phyloP scores from a whole-genome alignment of 2,113 vertebrate genomes.

The Illadopsis cleaveri region DNA sequence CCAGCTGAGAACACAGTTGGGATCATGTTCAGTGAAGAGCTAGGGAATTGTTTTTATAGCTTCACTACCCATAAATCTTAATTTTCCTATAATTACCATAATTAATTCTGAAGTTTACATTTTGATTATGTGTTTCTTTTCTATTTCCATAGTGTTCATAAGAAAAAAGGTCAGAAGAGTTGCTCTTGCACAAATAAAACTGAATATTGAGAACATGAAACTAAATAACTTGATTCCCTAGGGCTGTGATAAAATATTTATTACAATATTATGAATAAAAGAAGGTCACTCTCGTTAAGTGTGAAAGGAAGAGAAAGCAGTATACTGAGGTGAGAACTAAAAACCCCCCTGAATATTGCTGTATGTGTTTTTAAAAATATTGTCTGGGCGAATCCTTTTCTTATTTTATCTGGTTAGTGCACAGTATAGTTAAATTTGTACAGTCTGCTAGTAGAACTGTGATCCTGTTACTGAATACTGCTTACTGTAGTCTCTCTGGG shows the following conservation, averaged over 20 bases:
- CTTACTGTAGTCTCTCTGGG: background rate
- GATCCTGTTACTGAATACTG: background rate
- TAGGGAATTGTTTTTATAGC: background rate
- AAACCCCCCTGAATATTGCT: background rate
- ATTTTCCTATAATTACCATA: background rate
- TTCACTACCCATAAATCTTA: background rate
- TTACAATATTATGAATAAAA: background rate
- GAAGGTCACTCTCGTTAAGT: background rate
- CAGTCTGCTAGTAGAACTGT: background rate
- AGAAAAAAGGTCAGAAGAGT: background rate
- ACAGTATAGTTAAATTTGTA: background rate
- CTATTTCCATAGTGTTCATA: background rate
- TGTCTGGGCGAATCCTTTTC: background rate
- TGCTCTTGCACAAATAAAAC: background rate
- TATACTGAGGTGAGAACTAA: background rate
- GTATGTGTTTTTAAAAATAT: background rate
- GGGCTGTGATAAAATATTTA: background rate
- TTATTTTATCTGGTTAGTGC: rapidly evolving
- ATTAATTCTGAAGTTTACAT: background rate
- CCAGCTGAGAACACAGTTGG: background rate
- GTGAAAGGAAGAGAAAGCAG: background rate
- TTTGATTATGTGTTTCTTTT: background rate
- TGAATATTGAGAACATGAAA: background rate
- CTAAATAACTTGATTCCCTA: background rate
- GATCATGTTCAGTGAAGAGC: background rate